These are phyloP conservation scores for Cotesia congregata DNA, from an alignment of 2,888 invertebrate genomes.

Conservation along the genomic window DNA sequence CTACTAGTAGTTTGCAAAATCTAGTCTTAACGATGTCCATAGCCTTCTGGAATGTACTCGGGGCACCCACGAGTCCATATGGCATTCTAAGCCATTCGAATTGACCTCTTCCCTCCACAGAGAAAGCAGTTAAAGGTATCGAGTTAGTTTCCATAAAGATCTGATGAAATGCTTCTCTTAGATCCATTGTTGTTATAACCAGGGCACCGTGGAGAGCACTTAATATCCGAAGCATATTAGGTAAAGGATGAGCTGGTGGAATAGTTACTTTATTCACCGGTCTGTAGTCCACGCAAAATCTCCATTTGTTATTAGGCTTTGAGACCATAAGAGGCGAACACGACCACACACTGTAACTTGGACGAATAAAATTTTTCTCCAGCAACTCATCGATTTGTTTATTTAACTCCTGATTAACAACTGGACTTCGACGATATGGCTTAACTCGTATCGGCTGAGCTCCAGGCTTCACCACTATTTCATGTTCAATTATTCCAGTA, in stretches of 20 bases:
- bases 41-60: background rate
- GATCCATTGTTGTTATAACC: background rate
- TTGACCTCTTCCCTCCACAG: background rate
- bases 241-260: background rate
- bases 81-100: constrained; percentile 4
- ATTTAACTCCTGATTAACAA: background rate
- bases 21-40: background rate
- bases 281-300: background rate
- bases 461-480: background rate
- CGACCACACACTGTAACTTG: background rate
- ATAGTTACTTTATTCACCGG: background rate
- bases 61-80: background rate
- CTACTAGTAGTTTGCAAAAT: background rate
- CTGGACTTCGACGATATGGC: background rate
- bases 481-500: background rate
- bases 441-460: background rate
- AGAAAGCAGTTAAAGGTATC: background rate
- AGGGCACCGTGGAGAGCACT: background rate
- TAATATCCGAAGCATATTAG: background rate
- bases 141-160: background rate
- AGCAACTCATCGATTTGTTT: background rate
- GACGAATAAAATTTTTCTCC: background rate
- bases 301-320: background rate
- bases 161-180: background rate
- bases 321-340: background rate